A percentile compares a stretch with the other conserved stretches of the same genome.
These are phyloP conservation scores for Drosophila parvula DNA, from an alignment of 1,140 invertebrate species.

Conservation along the genomic window DNA sequence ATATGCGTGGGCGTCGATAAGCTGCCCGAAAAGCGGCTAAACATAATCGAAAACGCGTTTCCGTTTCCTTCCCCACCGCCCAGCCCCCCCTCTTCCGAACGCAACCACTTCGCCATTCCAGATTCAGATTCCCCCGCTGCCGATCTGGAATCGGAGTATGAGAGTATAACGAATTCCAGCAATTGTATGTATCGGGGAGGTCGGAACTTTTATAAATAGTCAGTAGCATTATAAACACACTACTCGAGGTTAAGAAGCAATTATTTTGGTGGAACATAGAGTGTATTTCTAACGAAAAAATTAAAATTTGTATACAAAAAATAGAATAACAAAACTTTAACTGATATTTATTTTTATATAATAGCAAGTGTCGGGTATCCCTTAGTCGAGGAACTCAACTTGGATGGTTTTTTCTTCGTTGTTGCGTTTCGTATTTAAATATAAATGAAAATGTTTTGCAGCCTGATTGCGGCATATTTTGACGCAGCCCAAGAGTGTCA, in stretches of 20 bases:
- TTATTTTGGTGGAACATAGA: too few species aligned
- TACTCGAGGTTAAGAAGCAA: not conserved
- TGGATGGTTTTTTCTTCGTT: not conserved
- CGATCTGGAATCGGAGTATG: not conserved
- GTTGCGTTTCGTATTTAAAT: conserved; percentile 72
- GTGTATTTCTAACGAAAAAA: too few species aligned
- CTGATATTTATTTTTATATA: too few species aligned
- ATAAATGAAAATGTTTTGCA: conserved; percentile 83
- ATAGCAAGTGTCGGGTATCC: not conserved
- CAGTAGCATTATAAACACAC: not conserved
- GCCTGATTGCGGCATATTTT: conserved; percentile 81
- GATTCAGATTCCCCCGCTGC: conserved; percentile 14
- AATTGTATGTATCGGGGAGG: not conserved
- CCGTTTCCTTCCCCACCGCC: conserved; percentile 30
- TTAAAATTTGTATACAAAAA: too few species aligned
- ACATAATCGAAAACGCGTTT: conserved; percentile 80
- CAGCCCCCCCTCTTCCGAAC: not conserved
- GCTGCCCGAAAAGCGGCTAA: conserved; percentile 74
- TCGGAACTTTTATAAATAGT: not conserved
- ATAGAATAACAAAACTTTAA: too few species aligned
- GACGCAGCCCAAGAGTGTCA: conserved; percentile 68
- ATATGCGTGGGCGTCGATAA: conserved; percentile 75
- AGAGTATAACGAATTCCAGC: too few species aligned
- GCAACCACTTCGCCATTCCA: not conserved
- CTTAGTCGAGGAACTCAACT: not conserved